Conservation (phyloP, 1,140 invertebrate genomes). For the Diorhabda carinulata region DNA sequence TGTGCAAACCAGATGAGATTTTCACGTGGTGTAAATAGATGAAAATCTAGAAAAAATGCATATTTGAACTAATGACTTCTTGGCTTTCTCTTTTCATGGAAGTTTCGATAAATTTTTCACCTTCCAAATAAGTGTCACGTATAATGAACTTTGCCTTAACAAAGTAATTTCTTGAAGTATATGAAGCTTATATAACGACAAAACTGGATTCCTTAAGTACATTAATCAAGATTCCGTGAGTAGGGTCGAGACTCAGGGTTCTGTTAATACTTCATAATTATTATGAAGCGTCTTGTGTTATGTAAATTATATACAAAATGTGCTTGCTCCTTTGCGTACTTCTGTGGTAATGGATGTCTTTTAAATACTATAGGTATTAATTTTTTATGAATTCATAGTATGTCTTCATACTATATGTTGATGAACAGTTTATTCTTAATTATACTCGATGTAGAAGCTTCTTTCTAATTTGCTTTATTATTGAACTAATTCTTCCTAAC, state of each 20-base stretch:
- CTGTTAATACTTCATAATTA: constrained; percentile 19
- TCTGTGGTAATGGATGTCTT: neutral
- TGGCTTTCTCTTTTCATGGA: no score
- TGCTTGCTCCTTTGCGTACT: neutral
- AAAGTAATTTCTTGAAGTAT: constrained; percentile 31
- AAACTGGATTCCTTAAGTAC: constrained; percentile 34
- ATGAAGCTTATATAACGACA: constrained; percentile 35
- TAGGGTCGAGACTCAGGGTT: constrained; percentile 22
- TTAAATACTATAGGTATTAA: constrained; percentile 5
- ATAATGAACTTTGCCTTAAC: constrained; percentile 22
- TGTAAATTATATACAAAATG: constrained; percentile 19
- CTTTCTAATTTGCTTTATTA: no score
- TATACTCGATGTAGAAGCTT: no score
- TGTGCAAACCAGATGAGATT: no score
- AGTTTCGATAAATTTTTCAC: no score
- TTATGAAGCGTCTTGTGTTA: constrained; percentile 19
- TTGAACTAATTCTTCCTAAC: no score
- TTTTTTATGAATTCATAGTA: constrained; percentile 13
- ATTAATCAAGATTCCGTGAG: constrained; percentile 34
- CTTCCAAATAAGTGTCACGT: neutral
- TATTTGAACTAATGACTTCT: no score
- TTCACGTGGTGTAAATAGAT: no score
- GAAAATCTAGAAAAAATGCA: no score
- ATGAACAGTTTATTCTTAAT: neutral
- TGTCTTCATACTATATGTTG: neutral